Evolutionary conservation across 2,888 invertebrate species (phyloP).

Genomic region (Leucozona laternaria): DNA sequence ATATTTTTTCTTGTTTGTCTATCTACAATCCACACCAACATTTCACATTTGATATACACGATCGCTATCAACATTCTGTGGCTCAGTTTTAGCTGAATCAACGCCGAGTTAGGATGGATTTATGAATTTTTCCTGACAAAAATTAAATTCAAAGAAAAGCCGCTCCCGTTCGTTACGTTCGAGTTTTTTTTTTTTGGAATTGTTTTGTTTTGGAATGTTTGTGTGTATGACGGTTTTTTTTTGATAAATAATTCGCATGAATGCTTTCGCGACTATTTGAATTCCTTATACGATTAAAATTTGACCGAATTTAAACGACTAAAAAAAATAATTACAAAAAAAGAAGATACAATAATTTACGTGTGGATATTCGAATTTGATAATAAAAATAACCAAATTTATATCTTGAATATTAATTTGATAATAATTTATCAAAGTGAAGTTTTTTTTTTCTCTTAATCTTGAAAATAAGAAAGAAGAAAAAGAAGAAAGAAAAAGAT

Average conservation of each 20-base stretch:
- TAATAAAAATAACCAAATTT: slow-evolving; percentile 25
- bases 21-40: slow-evolving; percentile 13
- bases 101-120: slow-evolving; percentile 58
- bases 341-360: slow-evolving; percentile 32
- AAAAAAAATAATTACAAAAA: slow-evolving; percentile 16
- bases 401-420: slow-evolving; percentile 44
- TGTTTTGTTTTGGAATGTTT: slow-evolving; percentile 25
- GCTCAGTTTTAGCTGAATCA: slow-evolving; percentile 62
- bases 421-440: slow-evolving; percentile 33
- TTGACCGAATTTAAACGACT: slow-evolving; percentile 66
- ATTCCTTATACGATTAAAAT: slow-evolving; percentile 48
- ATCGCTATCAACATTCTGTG: slow-evolving; percentile 70
- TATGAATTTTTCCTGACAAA: slow-evolving; percentile 23
- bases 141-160: slow-evolving; percentile 25
- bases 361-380: slow-evolving; percentile 36
- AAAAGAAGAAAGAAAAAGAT: slow-evolving; percentile 3
- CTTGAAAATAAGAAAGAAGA: not conserved
- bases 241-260: slow-evolving; percentile 51
- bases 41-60: slow-evolving; percentile 69
- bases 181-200: slow-evolving; percentile 1
- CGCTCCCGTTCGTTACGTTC: slow-evolving; percentile 37
- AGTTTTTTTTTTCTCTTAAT: slow-evolving; percentile 11
- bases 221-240: slow-evolving; percentile 26
- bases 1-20: not conserved
- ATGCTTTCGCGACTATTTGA: slow-evolving; percentile 52